These are phyloP conservation scores for Notodonta ziczac DNA, from an alignment of 2,888 invertebrate species.

Conservation along the genomic window DNA sequence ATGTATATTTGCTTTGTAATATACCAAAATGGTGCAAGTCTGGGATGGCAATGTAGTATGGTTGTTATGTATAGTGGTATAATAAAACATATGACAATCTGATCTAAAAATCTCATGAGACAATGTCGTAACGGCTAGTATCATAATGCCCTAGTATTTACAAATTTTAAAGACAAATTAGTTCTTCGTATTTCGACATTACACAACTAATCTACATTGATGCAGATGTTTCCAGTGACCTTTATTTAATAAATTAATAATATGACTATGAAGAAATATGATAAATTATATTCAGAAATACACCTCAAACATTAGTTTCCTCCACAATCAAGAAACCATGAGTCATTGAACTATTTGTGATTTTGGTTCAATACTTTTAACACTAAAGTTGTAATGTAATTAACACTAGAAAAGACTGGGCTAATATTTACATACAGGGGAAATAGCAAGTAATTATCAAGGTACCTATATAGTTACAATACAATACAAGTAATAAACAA, in stretches of 20 bases:
- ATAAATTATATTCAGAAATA: conserved; percentile 29
- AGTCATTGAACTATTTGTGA: conserved; percentile 27
- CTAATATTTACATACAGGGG: conserved; percentile 39
- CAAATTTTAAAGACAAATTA: conserved; percentile 28
- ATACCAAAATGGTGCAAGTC: conserved; percentile 50
- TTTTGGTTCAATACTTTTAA: conserved; percentile 19
- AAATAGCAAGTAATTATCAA: conserved; percentile 25
- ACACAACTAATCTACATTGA: conserved; percentile 14
- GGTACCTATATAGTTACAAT: conserved; percentile 17
- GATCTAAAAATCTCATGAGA: conserved; percentile 22
- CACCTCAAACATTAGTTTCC: conserved; percentile 20
- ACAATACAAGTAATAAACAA: conserved; percentile 18
- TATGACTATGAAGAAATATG: conserved; percentile 23
- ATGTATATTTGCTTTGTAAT: conserved; percentile 58
- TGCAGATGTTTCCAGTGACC: conserved; percentile 13
- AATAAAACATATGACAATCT: conserved; percentile 22
- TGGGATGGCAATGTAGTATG: conserved; percentile 45
- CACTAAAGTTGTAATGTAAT: conserved; percentile 22
- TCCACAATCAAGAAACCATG: conserved; percentile 16
- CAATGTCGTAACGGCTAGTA: conserved; percentile 19
- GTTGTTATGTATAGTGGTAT: conserved; percentile 23
- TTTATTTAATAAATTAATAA: conserved; percentile 11
- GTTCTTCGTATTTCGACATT: conserved; percentile 14
- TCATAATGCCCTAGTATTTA: conserved; percentile 43
- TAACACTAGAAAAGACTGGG: conserved; percentile 36